Conservation (phyloP, 2,797 vertebrate genomes). For the Pygocentrus nattereri region DNA sequence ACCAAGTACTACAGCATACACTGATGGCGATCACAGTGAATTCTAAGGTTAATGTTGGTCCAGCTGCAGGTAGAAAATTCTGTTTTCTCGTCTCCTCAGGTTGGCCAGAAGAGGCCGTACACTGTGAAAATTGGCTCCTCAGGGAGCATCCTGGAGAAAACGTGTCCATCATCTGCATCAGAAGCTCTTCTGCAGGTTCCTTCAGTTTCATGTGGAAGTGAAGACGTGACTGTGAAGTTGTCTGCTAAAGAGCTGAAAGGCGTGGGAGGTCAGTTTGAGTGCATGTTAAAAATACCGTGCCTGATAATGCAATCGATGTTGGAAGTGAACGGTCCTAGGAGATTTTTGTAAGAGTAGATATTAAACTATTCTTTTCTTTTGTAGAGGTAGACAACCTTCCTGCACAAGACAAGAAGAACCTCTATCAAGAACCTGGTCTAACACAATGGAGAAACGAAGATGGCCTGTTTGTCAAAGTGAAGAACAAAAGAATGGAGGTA, state of each 20-base stretch:
- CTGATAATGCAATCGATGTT: too few relatives aligned
- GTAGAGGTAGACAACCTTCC: not conserved
- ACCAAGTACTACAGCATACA: too few relatives aligned
- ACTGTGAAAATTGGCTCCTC: not conserved
- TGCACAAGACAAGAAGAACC: not conserved
- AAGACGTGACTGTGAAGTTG: slow-evolving; percentile 1
- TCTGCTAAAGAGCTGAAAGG: slow-evolving; percentile 7
- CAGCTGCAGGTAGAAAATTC: not conserved
- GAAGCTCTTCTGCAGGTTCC: not conserved
- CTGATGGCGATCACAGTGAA: too few relatives aligned
- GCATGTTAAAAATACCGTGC: too few relatives aligned
- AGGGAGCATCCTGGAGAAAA: too few relatives aligned
- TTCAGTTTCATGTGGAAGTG: slow-evolving; percentile 2
- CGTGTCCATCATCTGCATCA: slow-evolving; percentile 13
- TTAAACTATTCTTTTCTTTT: not conserved
- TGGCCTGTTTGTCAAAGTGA: too few relatives aligned
- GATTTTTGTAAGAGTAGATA: not conserved
- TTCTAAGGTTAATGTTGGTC: too few relatives aligned
- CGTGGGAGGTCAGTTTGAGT: slow-evolving; percentile 4
- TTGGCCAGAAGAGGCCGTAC: not conserved
- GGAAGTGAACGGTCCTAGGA: too few relatives aligned
- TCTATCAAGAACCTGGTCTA: not conserved
- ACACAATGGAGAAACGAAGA: not conserved
- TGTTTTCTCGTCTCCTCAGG: not conserved
- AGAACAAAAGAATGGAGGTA: too few relatives aligned